Evolutionary conservation across 2,797 vertebrate genomes (phyloP), one percentile per base, ranked within the genome.

Genomic region (Xerus rutilus): DNA sequence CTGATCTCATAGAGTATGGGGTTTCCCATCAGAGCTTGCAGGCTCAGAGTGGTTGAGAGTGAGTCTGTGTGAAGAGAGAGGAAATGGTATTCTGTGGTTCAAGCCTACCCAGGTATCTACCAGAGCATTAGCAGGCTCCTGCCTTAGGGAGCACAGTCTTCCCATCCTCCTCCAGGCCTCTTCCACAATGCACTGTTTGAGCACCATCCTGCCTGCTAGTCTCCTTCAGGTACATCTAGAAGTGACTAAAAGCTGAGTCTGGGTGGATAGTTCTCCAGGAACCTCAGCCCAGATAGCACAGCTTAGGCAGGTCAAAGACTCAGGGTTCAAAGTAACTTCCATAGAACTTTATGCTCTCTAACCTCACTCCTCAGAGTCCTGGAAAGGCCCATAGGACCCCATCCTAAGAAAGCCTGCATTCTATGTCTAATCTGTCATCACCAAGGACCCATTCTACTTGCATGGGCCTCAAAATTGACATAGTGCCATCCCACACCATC

Each of bases 41-140:
- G 70, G 32, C 23, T 74, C 5, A 0, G 69, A 25, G 28, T 1
- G 2, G 43, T 7, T 0, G 5, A 5, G 28, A 43, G 25, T 13
- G 64, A 21, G 28, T 49, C 43, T 45, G 1, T 17, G 12, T 54
- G 47, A 70, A 23, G 30, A 79, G 21, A 15, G 49, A 87, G 72
- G 11, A 82, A 20, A 28, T 7, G 17, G 23, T 47, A 25, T 25
- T 3, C 65, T 17, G 6, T n/a, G 64, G 11, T 64, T 70, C 43
- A 45, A 32, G 7, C 20, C 15, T 2, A 2, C 4, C 8, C 64
- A 67, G n/a, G 35, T 18, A 69, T 78, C 32, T 52, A 5, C 2
- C 17, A 14, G 35, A n/a, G 23, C 23, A 9, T n/a, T 8, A 49
- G 59, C n/a, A 82, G 1, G 5, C 62, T 14, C 15, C 49, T 39